Conservation (phyloP, 2,113 vertebrate species). For the Hippocampus abdominalis region DNA sequence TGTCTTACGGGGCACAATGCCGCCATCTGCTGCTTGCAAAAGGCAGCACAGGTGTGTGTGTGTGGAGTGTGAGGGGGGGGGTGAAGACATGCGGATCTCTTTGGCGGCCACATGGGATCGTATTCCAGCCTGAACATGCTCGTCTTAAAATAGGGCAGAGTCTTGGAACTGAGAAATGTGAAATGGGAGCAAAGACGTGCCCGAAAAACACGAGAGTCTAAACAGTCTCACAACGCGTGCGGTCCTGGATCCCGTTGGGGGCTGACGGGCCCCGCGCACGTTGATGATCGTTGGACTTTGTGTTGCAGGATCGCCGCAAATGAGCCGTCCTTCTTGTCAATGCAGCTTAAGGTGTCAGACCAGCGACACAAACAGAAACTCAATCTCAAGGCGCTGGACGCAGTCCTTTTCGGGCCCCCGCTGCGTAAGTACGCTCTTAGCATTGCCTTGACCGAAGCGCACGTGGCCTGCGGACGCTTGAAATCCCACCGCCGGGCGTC, state of each 20-base stretch:
- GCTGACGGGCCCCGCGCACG: neutral
- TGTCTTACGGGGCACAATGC: conserved; percentile 28
- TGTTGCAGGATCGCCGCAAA: conserved; percentile 91
- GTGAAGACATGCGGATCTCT: neutral
- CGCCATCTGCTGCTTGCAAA: conserved; percentile 57
- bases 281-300: neutral
- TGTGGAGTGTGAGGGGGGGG: neutral
- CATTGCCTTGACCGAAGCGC: neutral
- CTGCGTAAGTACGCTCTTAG: conserved; percentile 79
- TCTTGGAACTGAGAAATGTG: neutral
- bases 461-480: neutral
- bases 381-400: conserved; percentile 94
- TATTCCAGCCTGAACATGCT: neutral
- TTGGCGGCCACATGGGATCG: neutral
- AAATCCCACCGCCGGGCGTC: neutral
- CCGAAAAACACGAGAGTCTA: conserved; percentile 1
- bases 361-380: conserved; percentile 96
- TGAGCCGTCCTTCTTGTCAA: conserved; percentile 89
- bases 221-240: conserved; percentile 25
- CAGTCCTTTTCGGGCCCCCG: conserved; percentile 93
- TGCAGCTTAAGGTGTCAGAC: conserved; percentile 91
- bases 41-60: conserved; percentile 25
- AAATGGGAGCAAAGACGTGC: neutral
- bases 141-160: neutral
- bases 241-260: neutral